phyloP scores from a whole-genome alignment of 2,113 vertebrate species.

The Odocoileus virginianus region DNA sequence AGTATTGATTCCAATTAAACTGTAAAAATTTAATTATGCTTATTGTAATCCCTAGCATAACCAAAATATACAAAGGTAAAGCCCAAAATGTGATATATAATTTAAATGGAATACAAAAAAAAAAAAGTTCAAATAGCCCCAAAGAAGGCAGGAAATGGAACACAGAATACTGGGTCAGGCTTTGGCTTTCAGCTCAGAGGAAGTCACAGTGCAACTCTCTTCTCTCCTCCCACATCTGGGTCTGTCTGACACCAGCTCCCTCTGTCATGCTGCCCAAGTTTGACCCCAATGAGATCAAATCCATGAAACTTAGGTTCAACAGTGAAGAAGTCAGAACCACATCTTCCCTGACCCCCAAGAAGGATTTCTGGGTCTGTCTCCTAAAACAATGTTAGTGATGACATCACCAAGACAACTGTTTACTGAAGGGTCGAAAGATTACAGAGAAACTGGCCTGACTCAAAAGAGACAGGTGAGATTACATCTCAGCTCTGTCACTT shows the following conservation, averaged over 20 bases:
- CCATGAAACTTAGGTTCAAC: conserved; percentile 89
- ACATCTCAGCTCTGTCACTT: not conserved
- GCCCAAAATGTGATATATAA: not conserved
- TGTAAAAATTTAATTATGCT: not conserved
- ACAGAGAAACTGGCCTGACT: conserved; percentile 85
- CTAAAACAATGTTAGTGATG: conserved; percentile 89
- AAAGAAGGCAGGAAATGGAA: not conserved
- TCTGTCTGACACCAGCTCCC: conserved; percentile 84
- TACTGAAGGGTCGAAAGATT: conserved; percentile 92
- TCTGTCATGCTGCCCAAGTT: conserved; percentile 87
- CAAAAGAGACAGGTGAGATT: conserved; percentile 52
- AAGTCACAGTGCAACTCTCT: conserved; percentile 67
- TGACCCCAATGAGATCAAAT: conserved; percentile 89
- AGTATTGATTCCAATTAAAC: not conserved
- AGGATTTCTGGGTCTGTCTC: conserved; percentile 86
- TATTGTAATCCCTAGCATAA: not conserved
- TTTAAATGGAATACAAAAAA: not conserved
- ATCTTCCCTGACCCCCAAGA: conserved; percentile 88
- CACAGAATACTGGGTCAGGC: rapidly evolving
- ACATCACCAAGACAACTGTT: conserved; percentile 91
- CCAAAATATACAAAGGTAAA: not conserved
- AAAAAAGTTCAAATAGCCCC: not conserved
- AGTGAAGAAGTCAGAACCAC: conserved; percentile 90
- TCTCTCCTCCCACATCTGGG: conserved; percentile 76
- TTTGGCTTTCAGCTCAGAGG: not conserved